These are phyloP conservation scores for Semicossyphus pulcher DNA, from an alignment of 2,113 vertebrate genomes.

Conservation along the genomic window DNA sequence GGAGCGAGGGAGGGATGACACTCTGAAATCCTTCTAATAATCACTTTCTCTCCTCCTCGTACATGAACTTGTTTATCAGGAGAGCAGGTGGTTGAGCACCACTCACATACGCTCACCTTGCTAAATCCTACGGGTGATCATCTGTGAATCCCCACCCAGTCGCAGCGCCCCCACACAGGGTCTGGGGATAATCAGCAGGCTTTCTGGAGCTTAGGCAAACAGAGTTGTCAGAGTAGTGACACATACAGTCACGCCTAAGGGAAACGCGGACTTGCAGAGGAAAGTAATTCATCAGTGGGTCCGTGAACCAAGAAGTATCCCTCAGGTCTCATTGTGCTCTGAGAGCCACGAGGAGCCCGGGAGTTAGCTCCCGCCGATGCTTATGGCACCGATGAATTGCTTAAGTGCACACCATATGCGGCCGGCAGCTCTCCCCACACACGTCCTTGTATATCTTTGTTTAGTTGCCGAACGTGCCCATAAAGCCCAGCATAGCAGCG, in stretches of 20 bases:
- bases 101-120: conserved; percentile 51
- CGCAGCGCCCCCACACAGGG: conserved; percentile 24
- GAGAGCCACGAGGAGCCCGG: conserved; percentile 39
- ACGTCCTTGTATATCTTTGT: conserved; percentile 73
- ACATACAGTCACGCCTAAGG: conserved; percentile 58
- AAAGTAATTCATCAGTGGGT: conserved; percentile 69
- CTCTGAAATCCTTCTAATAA: conserved; percentile 72
- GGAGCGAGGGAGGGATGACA: conserved; percentile 62
- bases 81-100: conserved; percentile 71
- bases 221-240: conserved; percentile 77
- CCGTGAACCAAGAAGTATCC: conserved; percentile 60
- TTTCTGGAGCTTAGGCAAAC: conserved; percentile 75
- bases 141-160: conserved; percentile 60
- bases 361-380: conserved; percentile 42
- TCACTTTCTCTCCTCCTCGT: conserved; percentile 58
- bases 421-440: conserved; percentile 52
- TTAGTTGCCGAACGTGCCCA: conserved; percentile 61
- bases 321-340: conserved; percentile 44
- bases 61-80: conserved; percentile 74
- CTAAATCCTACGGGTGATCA: conserved; percentile 59
- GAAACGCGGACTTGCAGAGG: conserved; percentile 43
- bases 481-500: conserved; percentile 72
- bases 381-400: conserved; percentile 67
- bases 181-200: conserved; percentile 64
- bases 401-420: conserved; percentile 71